These are phyloP conservation scores for Oncopeltus fasciatus DNA, from an alignment of 1,140 invertebrate genomes.

Conservation along the genomic window DNA sequence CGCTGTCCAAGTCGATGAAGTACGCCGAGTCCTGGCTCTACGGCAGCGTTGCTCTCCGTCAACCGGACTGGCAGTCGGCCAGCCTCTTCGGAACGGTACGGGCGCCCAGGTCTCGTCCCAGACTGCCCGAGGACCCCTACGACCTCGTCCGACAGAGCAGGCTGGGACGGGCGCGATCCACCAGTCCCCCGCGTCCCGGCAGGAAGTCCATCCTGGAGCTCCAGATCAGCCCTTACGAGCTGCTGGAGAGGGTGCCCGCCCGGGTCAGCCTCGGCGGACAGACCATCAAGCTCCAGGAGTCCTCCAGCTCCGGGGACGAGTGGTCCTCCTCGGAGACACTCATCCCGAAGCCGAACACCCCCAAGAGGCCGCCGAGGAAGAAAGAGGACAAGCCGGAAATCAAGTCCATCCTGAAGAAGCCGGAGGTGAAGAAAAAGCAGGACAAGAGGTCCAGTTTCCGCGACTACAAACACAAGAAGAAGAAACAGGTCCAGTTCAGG, in stretches of 20 bases:
- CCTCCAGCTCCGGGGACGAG: slow-evolving; percentile 26
- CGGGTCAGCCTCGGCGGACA: slow-evolving; percentile 21
- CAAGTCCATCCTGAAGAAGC: slow-evolving; percentile 57
- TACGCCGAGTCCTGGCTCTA: slow-evolving; percentile 71
- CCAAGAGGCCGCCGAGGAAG: slow-evolving; percentile 29
- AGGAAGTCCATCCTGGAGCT: slow-evolving; percentile 62
- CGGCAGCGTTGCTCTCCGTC: slow-evolving; percentile 43
- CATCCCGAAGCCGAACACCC: slow-evolving; percentile 21
- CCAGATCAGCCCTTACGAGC: slow-evolving; percentile 69
- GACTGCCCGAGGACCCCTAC: slow-evolving; percentile 48
- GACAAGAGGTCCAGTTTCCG: slow-evolving; percentile 23
- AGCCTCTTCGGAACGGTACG: slow-evolving; percentile 29
- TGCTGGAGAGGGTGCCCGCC: slow-evolving; percentile 36
- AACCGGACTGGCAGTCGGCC: slow-evolving; percentile 29
- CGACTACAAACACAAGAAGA: slow-evolving; percentile 24
- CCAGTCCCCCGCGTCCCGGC: slow-evolving; percentile 5
- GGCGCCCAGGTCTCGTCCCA: slow-evolving; percentile 36
- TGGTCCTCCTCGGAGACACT: neutral
- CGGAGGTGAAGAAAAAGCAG: slow-evolving; percentile 23
- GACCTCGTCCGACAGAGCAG: slow-evolving; percentile 62
- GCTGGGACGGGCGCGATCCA: slow-evolving; percentile 27
- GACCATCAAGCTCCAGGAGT: neutral
- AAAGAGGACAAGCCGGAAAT: slow-evolving; percentile 18
- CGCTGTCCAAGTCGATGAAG: slow-evolving; percentile 62
- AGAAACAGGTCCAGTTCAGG: slow-evolving; percentile 29